These are phyloP conservation scores for Ruditapes philippinarum DNA, from an alignment of 1,140 invertebrate genomes.

Conservation along the genomic window DNA sequence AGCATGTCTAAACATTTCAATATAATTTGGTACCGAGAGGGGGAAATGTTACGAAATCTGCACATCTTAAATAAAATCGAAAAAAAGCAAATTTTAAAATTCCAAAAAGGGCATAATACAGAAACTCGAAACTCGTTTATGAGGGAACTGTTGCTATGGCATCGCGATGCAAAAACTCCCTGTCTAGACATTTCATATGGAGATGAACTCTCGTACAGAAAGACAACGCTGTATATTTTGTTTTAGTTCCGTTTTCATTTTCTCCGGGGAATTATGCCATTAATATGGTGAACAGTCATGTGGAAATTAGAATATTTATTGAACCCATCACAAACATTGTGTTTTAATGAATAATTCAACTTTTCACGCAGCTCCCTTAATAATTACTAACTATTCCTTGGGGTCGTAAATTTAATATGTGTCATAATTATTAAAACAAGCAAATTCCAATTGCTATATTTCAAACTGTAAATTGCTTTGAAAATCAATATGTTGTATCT, in stretches of 20 bases:
- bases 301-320: conserved; percentile 18
- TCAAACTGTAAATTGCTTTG: no score
- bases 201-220: not conserved
- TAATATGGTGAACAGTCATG: not conserved
- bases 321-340: not conserved
- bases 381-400: not conserved
- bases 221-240: not conserved
- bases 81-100: not conserved
- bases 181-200: conserved; percentile 1
- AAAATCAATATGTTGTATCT: no score
- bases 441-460: no score
- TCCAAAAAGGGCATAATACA: not conserved
- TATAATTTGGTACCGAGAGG: no score
- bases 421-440: not conserved
- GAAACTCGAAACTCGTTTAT: not conserved
- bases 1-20: no score
- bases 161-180: not conserved
- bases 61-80: not conserved
- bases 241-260: not conserved
- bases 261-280: not conserved
- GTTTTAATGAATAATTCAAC: conserved; percentile 9
- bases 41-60: no score
- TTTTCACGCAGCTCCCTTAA: not conserved
- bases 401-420: not conserved
- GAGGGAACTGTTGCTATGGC: not conserved